These are phyloP conservation scores for Lysandra bellargus DNA, from an alignment of 2,888 invertebrate species.

Conservation along the genomic window DNA sequence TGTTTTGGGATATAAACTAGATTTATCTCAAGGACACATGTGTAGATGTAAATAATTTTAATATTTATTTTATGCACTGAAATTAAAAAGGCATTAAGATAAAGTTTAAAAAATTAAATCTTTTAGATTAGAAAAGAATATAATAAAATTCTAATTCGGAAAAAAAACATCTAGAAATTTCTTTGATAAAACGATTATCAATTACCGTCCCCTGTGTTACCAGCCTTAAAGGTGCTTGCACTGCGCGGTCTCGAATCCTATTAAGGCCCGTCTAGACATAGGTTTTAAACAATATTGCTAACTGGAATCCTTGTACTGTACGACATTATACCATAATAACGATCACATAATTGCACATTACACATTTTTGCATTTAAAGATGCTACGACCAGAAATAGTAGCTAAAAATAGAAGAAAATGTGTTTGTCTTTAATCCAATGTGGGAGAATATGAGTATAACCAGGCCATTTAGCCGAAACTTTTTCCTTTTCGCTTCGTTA, in stretches of 20 bases:
- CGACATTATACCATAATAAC: slow-evolving; percentile 36
- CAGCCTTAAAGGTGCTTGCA: slow-evolving; percentile 29
- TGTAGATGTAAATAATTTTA: background rate
- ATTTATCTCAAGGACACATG: background rate
- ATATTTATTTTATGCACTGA: background rate
- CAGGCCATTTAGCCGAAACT: too few species aligned
- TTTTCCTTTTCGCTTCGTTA: too few species aligned
- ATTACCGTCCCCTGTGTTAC: background rate
- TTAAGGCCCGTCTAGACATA: slow-evolving; percentile 37
- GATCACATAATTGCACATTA: slow-evolving; percentile 30
- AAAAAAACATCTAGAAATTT: background rate
- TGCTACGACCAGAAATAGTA: background rate
- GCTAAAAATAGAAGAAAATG: background rate
- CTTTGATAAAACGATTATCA: background rate
- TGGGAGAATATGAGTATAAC: too few species aligned
- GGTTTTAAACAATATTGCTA: slow-evolving; percentile 39
- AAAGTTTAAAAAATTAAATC: background rate
- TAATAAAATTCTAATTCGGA: background rate
- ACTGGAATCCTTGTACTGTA: slow-evolving; percentile 35
- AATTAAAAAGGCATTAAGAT: slow-evolving; percentile 2
- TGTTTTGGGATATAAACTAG: background rate
- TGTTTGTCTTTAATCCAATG: background rate
- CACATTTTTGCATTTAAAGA: slow-evolving; percentile 4
- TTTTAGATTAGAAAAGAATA: background rate
- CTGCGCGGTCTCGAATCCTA: slow-evolving; percentile 49